Evolutionary conservation across 1,140 invertebrate species (phyloP).

Genomic region (Drosophila sturtevanti): DNA sequence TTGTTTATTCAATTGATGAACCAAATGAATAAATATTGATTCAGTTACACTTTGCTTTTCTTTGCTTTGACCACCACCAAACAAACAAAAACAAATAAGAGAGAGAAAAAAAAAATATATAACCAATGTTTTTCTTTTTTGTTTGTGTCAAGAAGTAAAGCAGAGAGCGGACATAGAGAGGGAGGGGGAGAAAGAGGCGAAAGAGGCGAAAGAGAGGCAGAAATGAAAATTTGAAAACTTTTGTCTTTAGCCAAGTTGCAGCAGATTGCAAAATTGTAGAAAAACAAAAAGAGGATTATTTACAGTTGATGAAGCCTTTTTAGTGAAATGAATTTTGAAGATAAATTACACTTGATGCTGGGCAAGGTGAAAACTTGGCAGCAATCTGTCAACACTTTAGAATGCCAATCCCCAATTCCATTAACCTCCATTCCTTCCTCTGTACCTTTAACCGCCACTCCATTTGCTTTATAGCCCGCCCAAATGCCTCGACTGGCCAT

Average conservation of each 20-base stretch:
- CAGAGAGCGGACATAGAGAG: too few species aligned
- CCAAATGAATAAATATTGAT: conserved; percentile 23
- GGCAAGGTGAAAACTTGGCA: conserved; percentile 64
- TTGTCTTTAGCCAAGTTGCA: conserved; percentile 1
- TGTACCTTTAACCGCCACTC: not conserved
- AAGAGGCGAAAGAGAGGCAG: too few species aligned
- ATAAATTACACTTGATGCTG: conserved; percentile 9
- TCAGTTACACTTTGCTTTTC: conserved; percentile 8
- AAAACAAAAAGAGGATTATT: conserved; percentile 32
- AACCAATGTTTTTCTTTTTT: not conserved
- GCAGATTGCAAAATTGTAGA: not conserved
- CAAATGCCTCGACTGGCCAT: conserved; percentile 18
- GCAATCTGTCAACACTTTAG: conserved; percentile 74
- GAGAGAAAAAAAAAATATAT: not conserved
- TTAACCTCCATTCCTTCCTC: not conserved
- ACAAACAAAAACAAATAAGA: not conserved
- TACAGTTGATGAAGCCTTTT: conserved; percentile 52
- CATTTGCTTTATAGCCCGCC: not conserved
- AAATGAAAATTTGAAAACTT: not conserved
- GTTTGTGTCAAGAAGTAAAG: not conserved
- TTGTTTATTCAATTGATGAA: conserved; percentile 17
- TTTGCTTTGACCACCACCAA: not conserved
- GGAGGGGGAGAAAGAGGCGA: too few species aligned
- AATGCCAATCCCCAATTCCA: not conserved
- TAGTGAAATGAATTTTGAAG: conserved; percentile 30